Conservation (phyloP, 2,797 vertebrate species). For the Gila robusta region DNA sequence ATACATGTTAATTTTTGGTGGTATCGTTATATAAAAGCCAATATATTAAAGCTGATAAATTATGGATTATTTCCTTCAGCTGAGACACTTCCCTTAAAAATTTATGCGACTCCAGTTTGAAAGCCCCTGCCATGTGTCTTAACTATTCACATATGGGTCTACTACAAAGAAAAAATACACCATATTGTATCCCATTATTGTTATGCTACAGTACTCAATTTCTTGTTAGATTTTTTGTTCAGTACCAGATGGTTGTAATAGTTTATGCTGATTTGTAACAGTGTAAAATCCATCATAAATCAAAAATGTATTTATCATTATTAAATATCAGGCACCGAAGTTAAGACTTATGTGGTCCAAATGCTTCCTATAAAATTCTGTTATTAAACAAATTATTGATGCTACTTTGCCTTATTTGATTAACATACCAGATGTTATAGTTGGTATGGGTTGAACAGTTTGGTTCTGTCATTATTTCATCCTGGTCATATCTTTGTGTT, state of each 20-base stretch:
- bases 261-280: neutral
- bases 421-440: neutral
- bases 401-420: neutral
- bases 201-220: neutral
- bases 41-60: too few species aligned
- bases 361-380: neutral
- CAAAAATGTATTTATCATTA: neutral
- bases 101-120: neutral
- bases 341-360: neutral
- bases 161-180: neutral
- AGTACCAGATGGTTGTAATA: neutral
- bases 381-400: neutral
- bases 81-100: too few species aligned
- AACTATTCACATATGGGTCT: neutral
- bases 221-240: neutral
- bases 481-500: neutral
- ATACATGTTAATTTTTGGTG: too few species aligned
- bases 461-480: neutral
- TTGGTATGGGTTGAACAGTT: neutral
- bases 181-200: neutral
- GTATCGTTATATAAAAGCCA: too few species aligned
- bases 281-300: neutral
- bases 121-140: neutral
- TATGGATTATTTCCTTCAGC: too few species aligned
- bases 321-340: neutral